Evolutionary conservation across 1,140 invertebrate genomes (phyloP).

Genomic region (Drosophila lini): DNA sequence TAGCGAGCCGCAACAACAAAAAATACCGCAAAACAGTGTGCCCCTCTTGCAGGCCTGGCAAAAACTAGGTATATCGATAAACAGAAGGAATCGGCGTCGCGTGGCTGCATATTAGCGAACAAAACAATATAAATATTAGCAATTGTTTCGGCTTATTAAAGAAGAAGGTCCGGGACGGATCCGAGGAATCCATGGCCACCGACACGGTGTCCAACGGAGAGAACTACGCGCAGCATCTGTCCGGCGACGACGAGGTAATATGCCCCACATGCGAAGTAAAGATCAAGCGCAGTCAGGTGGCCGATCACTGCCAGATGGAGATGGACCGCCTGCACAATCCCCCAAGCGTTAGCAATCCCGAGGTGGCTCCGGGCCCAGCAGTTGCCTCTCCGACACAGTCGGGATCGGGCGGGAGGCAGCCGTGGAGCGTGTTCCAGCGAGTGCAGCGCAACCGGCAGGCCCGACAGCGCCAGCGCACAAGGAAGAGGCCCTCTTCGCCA

Average conservation of each 20-base stretch:
- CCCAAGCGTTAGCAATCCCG: slow-evolving; percentile 8
- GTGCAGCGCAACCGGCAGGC: slow-evolving; percentile 85
- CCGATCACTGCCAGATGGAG: slow-evolving; percentile 90
- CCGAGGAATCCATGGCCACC: slow-evolving; percentile 68
- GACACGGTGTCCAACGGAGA: slow-evolving; percentile 81
- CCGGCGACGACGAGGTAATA: slow-evolving; percentile 81
- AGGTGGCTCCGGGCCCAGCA: background rate
- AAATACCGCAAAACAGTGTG: slow-evolving; percentile 4
- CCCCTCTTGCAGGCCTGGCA: background rate
- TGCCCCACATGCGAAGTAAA: slow-evolving; percentile 93
- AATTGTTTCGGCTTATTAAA: background rate
- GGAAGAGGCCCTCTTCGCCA: slow-evolving; percentile 62
- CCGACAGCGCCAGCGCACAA: slow-evolving; percentile 83
- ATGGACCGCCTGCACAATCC: slow-evolving; percentile 89
- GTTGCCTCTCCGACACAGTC: slow-evolving; percentile 10
- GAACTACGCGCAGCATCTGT: slow-evolving; percentile 86
- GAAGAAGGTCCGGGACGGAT: background rate
- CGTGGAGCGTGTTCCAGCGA: slow-evolving; percentile 80
- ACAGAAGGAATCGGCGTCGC: slow-evolving; percentile 33
- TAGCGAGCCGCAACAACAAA: no score
- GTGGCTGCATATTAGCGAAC: slow-evolving; percentile 39
- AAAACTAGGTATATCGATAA: background rate
- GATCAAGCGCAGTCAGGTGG: slow-evolving; percentile 89
- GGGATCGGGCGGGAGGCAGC: slow-evolving; percentile 78
- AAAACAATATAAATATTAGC: slow-evolving; percentile 31